Evolutionary conservation across 30 jellyfish, hydroid and myxozoan genomes (phyloP), one percentile per base, ranked within the genome.

Genomic region (Rhopilema esculentum): DNA sequence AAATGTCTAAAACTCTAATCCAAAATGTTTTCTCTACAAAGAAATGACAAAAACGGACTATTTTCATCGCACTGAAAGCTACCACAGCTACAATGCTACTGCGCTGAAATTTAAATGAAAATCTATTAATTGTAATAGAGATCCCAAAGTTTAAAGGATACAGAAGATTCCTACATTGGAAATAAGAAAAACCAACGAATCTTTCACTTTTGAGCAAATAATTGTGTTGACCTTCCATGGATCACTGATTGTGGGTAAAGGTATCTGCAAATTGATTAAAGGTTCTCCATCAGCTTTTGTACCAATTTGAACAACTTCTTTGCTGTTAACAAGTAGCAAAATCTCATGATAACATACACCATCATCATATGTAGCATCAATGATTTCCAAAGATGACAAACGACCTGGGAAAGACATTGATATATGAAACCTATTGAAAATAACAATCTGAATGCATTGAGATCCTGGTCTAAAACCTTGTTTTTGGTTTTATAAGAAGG

Each of bases 281-380:
- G 87, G 87, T 30, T 62, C 87, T 23, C 66, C 61, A 8, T 77
- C 28, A 26, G 21, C 64, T 27, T 51, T 77, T 51, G 87, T 52
- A 18, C 29, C 53, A 17, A 77, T 4, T 19, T 24, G 6, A 0
- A 73, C 40, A 27, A 73, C 69, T 66, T 69, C 20, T 24, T 33
- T 27, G 1, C 23, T 31, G 28, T 73, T 40, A 31, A 73, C 48
- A 12, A 73, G 70, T 1, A 30, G 17, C 29, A 73, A 19, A 23
- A 49, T 73, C 27, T 22, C 84, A 73, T 30, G 51, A 0, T 33
- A 1, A 49, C 1, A n/a, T 8, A 1, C 23, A 4, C n/a, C 19
- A 73, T 73, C 84, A 73, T 73, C 84, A 73, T 31, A 73, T 40
- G 51, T 22, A 18, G 84, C 84, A 73, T 73, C 69, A 49, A 73